Base-by-base conservation (phyloP, 2,797 vertebrate species). In the Xiphophorus birchmanni region DNA sequence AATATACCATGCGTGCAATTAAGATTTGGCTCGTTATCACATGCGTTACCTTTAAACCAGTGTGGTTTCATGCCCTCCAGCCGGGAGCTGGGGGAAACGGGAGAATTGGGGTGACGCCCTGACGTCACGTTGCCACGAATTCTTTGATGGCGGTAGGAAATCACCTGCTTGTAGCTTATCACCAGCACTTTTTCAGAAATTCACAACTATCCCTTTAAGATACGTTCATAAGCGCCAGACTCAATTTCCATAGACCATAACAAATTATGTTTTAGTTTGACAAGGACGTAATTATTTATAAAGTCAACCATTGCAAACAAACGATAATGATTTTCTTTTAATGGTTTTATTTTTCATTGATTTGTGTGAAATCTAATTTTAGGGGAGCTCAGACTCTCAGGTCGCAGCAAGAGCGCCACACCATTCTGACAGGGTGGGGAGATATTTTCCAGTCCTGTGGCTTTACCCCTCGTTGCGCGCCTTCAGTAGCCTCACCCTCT, bases 391-490 rank as follows among this genome's bases (percentile, higher is more conserved):
- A 18, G 74, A 13, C 4, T 12, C 63, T 40, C 63, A 40, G 63
- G 15, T 63, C 32, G 32, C 58, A 58, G 1, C 37, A 60, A 77
- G 79, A 52, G 17, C 11, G 65, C 7, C 48, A 63, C 77, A 76
- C n/a, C 13, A 52, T 42, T 44, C n/a, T 73, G 44, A 44, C 52
- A 26, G 52, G 45, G 37, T 42, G 45, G 75, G 21, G 21, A 72
- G 54, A 63, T 45, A 82, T 76, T 82, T 90, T 81, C 82, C 84
- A 84, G 81, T 58, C 83, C 88, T 76, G 77, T 69, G 81, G 37
- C 52, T 52, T 15, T 26, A 72, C 35, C 63, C 32, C 32, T 23
- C 56, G 40, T 29, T 52, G 37, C 47, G 67, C 47, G 47, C 32
- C n/a, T 32, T 26, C 29, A 7, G 23, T 29, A 40, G 15, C 26